phyloP scores from a whole-genome alignment of 2,888 invertebrate species.

The Strigamia maritima region DNA sequence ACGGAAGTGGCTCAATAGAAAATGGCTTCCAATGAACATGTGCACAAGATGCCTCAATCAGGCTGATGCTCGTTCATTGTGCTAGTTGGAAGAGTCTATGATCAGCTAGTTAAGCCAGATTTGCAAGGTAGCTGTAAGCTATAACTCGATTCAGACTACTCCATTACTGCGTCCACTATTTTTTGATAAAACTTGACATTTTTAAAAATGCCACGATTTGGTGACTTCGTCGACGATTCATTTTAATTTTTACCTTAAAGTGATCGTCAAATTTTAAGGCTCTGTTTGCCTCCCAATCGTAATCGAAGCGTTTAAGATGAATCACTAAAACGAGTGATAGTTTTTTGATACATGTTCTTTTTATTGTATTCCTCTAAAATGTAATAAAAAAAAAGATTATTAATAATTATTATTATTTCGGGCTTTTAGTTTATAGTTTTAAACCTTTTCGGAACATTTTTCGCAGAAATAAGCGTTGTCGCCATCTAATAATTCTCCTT shows the following conservation, averaged over 20 bases:
- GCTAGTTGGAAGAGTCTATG: conserved; percentile 42
- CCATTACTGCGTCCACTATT: conserved; percentile 40
- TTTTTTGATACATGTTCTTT: conserved; percentile 56
- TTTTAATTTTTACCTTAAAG: conserved; percentile 51
- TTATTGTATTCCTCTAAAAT: conserved; percentile 55
- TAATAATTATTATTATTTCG: too few relatives aligned
- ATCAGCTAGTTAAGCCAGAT: conserved; percentile 41
- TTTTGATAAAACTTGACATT: conserved; percentile 35
- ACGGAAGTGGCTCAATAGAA: conserved; percentile 42
- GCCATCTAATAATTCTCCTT: conserved; percentile 58
- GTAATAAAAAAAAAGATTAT: too few relatives aligned
- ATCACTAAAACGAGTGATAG: conserved; percentile 57
- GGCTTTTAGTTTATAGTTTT: neutral
- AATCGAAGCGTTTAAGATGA: conserved; percentile 58
- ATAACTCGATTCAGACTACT: conserved; percentile 44
- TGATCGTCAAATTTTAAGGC: conserved; percentile 58
- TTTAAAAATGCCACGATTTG: neutral
- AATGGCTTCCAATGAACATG: conserved; percentile 36
- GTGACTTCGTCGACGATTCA: too few relatives aligned
- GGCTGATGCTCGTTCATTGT: conserved; percentile 38
- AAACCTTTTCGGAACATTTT: conserved; percentile 57
- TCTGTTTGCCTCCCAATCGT: conserved; percentile 57
- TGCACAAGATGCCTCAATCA: conserved; percentile 40
- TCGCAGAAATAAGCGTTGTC: conserved; percentile 59
- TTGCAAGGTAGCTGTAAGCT: conserved; percentile 42